These are phyloP conservation scores for Elaphurus davidianus DNA, from an alignment of 2,113 vertebrate genomes.

Conservation along the genomic window DNA sequence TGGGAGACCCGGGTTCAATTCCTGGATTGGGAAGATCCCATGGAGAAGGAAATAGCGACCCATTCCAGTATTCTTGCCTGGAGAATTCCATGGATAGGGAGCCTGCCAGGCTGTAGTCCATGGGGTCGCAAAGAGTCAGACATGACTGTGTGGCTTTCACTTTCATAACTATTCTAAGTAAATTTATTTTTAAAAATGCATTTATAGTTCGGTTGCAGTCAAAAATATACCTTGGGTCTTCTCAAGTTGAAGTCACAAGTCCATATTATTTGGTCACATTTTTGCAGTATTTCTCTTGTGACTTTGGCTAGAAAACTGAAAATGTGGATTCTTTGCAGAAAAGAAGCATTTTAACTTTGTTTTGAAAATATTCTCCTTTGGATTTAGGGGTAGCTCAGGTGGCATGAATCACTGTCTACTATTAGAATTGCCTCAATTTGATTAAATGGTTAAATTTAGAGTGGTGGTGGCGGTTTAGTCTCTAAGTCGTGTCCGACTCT, in stretches of 20 bases:
- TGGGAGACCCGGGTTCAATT: background rate
- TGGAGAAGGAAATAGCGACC: background rate
- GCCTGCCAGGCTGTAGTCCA: background rate
- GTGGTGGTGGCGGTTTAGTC: background rate
- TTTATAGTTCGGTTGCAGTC: background rate
- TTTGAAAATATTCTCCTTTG: background rate
- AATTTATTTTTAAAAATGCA: background rate
- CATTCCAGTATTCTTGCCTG: background rate
- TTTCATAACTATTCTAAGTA: background rate
- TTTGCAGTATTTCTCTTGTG: background rate
- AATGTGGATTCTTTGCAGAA: background rate
- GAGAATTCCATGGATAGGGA: background rate
- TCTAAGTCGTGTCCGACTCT: background rate
- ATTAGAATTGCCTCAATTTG: background rate
- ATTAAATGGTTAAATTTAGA: background rate
- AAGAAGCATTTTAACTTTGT: background rate
- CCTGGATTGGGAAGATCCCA: background rate
- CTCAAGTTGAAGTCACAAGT: background rate
- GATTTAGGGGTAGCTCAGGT: background rate
- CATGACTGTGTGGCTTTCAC: background rate
- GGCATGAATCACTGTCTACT: background rate
- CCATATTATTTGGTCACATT: background rate
- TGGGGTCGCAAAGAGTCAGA: background rate
- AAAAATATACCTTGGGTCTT: background rate
- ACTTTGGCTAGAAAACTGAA: background rate